These are phyloP conservation scores for Byasa hedistus DNA, from an alignment of 2,888 invertebrate species.

Conservation along the genomic window DNA sequence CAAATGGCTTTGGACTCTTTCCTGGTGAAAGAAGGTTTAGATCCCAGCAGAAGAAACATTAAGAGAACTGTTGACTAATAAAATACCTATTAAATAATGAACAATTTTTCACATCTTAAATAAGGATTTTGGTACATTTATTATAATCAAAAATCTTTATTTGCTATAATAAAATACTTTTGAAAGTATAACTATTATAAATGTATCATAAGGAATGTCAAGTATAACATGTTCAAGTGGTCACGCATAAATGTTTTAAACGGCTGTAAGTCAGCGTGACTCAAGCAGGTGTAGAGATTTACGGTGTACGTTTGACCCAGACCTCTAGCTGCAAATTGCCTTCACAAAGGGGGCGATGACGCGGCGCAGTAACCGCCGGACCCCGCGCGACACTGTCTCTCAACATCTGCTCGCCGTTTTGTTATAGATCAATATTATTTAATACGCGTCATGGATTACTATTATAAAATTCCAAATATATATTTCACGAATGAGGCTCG, in stretches of 20 bases:
- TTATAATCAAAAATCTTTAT: background rate
- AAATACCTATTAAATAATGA: too few relatives aligned
- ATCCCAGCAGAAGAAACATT: too few relatives aligned
- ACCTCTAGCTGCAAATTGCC: slow-evolving; percentile 53
- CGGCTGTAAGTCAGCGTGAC: slow-evolving; percentile 29
- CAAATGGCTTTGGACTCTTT: too few relatives aligned
- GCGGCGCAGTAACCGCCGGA: slow-evolving; percentile 50
- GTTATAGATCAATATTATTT: slow-evolving; percentile 4
- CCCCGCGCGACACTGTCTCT: slow-evolving; percentile 42
- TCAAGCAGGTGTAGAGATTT: slow-evolving; percentile 42
- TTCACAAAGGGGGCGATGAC: slow-evolving; percentile 63
- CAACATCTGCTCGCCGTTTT: slow-evolving; percentile 33
- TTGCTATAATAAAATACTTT: slow-evolving; percentile 9
- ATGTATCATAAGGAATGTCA: background rate
- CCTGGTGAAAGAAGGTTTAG: too few relatives aligned
- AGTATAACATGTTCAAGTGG: slow-evolving; percentile 26
- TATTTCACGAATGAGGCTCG: too few relatives aligned
- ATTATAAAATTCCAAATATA: background rate
- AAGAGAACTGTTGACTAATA: too few relatives aligned
- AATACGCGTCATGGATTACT: background rate
- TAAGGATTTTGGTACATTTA: too few relatives aligned
- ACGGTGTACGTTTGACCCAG: slow-evolving; percentile 53
- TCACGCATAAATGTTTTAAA: slow-evolving; percentile 29
- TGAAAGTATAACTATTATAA: slow-evolving; percentile 14
- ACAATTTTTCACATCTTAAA: too few relatives aligned